A percentile compares a stretch with the other conserved stretches of the same genome.
These are phyloP conservation scores for Cybosia mesomella DNA, from an alignment of 2,888 invertebrate genomes.

Conservation along the genomic window DNA sequence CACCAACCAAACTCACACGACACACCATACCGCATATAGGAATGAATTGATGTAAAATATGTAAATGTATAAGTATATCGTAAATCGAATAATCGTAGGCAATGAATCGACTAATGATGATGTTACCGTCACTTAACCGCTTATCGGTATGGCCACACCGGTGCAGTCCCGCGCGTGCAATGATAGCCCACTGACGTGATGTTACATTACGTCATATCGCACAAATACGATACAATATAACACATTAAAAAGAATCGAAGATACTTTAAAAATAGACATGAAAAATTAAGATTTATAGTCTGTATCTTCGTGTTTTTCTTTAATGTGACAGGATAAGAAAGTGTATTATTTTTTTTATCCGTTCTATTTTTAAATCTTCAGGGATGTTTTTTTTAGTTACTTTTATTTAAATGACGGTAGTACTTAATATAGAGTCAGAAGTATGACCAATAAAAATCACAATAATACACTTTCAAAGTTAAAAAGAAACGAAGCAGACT, in stretches of 20 bases:
- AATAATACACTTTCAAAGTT: constrained; percentile 5
- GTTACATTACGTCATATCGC: constrained; percentile 23
- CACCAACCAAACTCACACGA: constrained; percentile 10
- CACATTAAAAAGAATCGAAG: constrained; percentile 8
- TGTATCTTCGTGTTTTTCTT: not conserved
- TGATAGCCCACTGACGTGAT: constrained; percentile 66
- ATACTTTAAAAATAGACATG: not conserved
- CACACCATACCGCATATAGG: not conserved
- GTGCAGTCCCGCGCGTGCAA: constrained; percentile 68
- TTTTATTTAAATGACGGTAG: not conserved
- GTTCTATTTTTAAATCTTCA: not conserved
- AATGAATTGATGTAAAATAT: not conserved
- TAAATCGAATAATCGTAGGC: constrained; percentile 18
- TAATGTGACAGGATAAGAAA: not conserved
- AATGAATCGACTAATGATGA: constrained; percentile 52
- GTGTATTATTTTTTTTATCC: not conserved
- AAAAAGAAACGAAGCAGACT: not conserved
- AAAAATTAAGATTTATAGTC: not conserved
- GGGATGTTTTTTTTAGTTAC: too few species aligned
- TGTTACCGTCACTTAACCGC: constrained; percentile 72
- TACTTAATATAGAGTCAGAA: not conserved
- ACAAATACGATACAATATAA: not conserved
- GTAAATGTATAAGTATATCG: constrained; percentile 5
- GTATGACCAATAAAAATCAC: constrained; percentile 5
- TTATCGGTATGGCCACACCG: constrained; percentile 60